Evolutionary conservation across 1,140 invertebrate genomes (phyloP).

Genomic region (Apis florea): DNA sequence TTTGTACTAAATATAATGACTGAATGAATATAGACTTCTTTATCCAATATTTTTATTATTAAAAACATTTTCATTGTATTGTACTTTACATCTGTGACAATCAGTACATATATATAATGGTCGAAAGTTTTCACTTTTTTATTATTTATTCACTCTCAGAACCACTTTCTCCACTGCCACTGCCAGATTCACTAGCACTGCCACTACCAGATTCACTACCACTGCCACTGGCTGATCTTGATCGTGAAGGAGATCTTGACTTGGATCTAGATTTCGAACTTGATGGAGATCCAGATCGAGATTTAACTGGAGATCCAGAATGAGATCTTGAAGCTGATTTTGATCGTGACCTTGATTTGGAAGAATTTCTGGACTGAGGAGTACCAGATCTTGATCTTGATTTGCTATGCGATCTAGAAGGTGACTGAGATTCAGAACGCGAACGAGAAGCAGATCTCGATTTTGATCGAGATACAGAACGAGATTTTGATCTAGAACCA

Average conservation of each 20-base stretch:
- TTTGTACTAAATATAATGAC: neutral
- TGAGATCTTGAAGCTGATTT: slow-evolving; percentile 62
- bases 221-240: slow-evolving; percentile 69
- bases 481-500: slow-evolving; percentile 72
- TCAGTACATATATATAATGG: slow-evolving; percentile 24
- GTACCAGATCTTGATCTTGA: slow-evolving; percentile 67
- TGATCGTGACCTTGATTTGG: slow-evolving; percentile 70
- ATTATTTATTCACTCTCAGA: slow-evolving; percentile 75
- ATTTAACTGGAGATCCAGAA: slow-evolving; percentile 67
- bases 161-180: slow-evolving; percentile 71
- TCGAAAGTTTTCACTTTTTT: neutral
- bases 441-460: slow-evolving; percentile 68
- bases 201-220: slow-evolving; percentile 70
- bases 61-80: neutral
- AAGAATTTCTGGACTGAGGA: slow-evolving; percentile 60
- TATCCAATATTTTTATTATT: slow-evolving; percentile 20
- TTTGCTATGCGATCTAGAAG: slow-evolving; percentile 65
- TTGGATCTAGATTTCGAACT: slow-evolving; percentile 72
- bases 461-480: slow-evolving; percentile 69
- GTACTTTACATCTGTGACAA: slow-evolving; percentile 2
- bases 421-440: slow-evolving; percentile 69
- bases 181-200: slow-evolving; percentile 66
- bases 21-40: neutral
- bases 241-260: slow-evolving; percentile 69
- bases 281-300: slow-evolving; percentile 66